Evolutionary conservation across 2,888 invertebrate species (phyloP), one percentile per base, ranked within the genome.

Genomic region (Lasius platythorax): DNA sequence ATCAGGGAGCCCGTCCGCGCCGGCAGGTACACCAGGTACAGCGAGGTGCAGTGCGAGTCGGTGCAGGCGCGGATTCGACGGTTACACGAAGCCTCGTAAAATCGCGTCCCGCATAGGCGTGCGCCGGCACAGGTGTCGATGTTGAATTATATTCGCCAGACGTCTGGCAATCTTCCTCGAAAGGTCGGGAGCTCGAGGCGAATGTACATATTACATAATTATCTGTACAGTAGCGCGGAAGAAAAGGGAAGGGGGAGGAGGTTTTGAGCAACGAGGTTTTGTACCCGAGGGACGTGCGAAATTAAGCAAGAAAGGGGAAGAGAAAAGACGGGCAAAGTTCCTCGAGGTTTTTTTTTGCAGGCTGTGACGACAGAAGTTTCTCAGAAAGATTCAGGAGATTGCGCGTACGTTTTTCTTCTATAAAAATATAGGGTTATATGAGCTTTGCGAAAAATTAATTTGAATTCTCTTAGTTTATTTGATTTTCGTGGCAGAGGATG

Each of bases 21-120:
- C 3, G 95, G 95, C 18, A 93, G 94, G 53, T 95, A 95, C 91
- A 95, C 95, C 53, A 93, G 95, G 75, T 95, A 95, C 91, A 95
- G 95, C 90, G 95, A 95, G 87, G 95, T 95, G 63, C 95, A 95
- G 85, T 95, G 95, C 91, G 95, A 95, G 85, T 95, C 95, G 37
- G 95, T 95, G 3, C 95, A 95, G 89, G 95, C 95, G 46, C 92
- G 95, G 68, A 95, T 95, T 84, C 94, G 95, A 66, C 94, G 95
- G 85, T 94, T 95, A 3, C 95, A 95, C 61, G 94, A 93, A 30
- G 93, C 92, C n/a, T 93, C 94, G 83, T 94, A 94, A 91, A 37
- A 50, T 12, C 46, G 40, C 46, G 40, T 56, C 18, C 43, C 43
- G 56, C 56, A 15, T 40, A 73, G 37, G 56, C 56, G 30, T 73